Evolutionary conservation across 2,797 vertebrate genomes (phyloP).

Genomic region (Pygocentrus nattereri): DNA sequence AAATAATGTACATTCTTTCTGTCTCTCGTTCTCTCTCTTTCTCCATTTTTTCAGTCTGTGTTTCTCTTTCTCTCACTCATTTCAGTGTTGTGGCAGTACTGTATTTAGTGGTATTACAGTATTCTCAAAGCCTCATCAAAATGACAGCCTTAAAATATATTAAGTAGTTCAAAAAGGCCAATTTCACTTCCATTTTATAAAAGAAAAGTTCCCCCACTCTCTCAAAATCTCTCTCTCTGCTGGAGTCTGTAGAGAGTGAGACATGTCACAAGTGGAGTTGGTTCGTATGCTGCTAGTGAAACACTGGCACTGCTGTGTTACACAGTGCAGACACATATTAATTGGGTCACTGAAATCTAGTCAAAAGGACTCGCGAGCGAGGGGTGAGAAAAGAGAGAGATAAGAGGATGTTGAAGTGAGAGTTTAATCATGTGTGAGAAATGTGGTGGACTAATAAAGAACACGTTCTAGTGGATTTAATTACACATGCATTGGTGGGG

Average conservation of each 20-base stretch:
- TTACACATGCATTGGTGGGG: conserved; percentile 21
- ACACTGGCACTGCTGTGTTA: background rate
- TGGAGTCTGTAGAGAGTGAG: background rate
- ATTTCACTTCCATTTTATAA: too few species aligned
- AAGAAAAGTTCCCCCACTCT: background rate
- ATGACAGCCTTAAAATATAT: too few species aligned
- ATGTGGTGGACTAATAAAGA: conserved; percentile 44
- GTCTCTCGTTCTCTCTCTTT: background rate
- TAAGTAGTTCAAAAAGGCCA: too few species aligned
- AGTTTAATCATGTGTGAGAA: conserved; percentile 31
- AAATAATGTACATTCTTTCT: background rate
- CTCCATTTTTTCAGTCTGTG: too few species aligned
- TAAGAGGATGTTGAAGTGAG: conserved; percentile 5
- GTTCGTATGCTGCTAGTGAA: background rate
- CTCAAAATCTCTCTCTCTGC: background rate
- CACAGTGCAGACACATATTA: conserved; percentile 19
- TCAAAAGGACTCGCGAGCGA: background rate
- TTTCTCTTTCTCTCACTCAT: background rate
- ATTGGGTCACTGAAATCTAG: conserved; percentile 29
- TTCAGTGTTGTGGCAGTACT: too few species aligned
- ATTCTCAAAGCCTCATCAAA: too few species aligned
- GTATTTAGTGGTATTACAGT: too few species aligned
- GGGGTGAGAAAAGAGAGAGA: background rate
- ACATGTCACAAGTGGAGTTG: background rate
- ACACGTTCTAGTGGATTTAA: conserved; percentile 40